Conservation (phyloP, 2,113 vertebrate species). For the Dipodomys spectabilis region DNA sequence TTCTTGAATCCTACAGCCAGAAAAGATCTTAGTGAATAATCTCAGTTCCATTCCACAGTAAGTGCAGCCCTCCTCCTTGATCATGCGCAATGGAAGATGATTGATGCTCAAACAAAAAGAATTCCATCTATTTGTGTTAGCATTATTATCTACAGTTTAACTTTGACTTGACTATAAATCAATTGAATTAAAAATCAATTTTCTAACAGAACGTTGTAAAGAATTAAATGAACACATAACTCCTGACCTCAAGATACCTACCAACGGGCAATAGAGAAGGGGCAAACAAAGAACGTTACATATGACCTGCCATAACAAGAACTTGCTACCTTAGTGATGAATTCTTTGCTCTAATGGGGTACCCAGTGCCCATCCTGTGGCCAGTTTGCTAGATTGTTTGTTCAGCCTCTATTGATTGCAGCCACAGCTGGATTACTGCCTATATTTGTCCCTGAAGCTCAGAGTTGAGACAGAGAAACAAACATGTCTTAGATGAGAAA, state of each 20-base stretch:
- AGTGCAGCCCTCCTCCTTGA: neutral
- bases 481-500: neutral
- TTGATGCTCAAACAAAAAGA: neutral
- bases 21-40: slow-evolving; percentile 9
- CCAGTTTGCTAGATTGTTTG: neutral
- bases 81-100: neutral
- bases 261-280: neutral
- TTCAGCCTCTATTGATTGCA: neutral
- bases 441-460: neutral
- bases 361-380: neutral
- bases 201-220: neutral
- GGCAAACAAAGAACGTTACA: neutral
- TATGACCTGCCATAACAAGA: neutral
- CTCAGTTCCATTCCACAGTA: neutral
- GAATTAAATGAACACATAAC: slow-evolving; percentile 1
- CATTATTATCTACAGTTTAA: neutral
- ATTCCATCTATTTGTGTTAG: neutral
- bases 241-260: slow-evolving; percentile 5
- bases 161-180: neutral
- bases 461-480: neutral
- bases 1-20: slow-evolving; percentile 1
- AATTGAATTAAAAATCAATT: slow-evolving; percentile 1
- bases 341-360: neutral
- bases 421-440: neutral
- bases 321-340: neutral